A percentile compares a stretch with the other conserved stretches of the same genome.
These are phyloP conservation scores for Cricetomys ansorgei DNA, from an alignment of 2,113 vertebrate species.

Conservation along the genomic window DNA sequence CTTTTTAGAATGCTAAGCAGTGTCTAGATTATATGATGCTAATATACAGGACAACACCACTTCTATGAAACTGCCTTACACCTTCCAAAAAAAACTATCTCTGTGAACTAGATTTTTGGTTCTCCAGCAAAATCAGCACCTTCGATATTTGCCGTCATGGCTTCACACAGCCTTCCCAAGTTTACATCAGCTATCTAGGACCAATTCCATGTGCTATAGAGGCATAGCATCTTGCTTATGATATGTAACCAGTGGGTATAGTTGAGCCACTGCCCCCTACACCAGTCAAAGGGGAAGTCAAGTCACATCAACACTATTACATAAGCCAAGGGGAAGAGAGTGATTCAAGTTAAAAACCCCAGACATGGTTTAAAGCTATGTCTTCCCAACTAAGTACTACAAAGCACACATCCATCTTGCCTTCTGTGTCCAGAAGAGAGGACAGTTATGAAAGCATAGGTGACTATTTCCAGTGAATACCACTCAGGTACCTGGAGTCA, in stretches of 20 bases:
- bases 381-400: not conserved
- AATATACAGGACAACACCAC: not conserved
- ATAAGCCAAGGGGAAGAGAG: not conserved
- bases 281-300: not conserved
- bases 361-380: not conserved
- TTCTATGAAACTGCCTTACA: not conserved
- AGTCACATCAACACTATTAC: not conserved
- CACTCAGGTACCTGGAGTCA: conserved; percentile 94
- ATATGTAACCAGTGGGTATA: not conserved
- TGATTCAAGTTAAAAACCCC: not conserved
- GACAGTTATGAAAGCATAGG: not conserved
- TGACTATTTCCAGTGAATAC: not conserved
- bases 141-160: not conserved
- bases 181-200: not conserved
- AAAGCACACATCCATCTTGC: not conserved
- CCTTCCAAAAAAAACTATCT: not conserved
- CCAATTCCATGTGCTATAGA: not conserved
- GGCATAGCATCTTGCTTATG: not conserved
- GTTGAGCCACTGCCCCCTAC: not conserved
- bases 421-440: not conserved
- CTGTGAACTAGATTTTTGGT: not conserved
- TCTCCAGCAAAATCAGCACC: not conserved
- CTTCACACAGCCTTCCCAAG: not conserved
- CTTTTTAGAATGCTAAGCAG: not conserved
- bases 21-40: not conserved